Conservation (phyloP, 2,797 vertebrate species). For the Xiphophorus birchmanni region DNA sequence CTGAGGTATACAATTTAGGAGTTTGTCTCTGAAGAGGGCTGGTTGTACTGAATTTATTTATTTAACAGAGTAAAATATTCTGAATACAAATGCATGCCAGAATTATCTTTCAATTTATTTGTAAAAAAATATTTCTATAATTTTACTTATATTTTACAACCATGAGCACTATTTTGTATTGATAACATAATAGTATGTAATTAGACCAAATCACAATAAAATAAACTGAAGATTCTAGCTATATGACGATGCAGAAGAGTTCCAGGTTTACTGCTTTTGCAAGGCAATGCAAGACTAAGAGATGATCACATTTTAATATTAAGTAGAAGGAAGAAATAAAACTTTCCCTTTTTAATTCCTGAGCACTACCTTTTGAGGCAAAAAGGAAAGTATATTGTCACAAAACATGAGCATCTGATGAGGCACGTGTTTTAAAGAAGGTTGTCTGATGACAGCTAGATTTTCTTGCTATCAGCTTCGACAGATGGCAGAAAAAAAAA, state of each 20-base stretch:
- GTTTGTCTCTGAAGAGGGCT: background rate
- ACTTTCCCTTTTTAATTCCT: background rate
- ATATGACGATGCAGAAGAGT: background rate
- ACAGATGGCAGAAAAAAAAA: slow-evolving; percentile 16
- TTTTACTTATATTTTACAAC: background rate
- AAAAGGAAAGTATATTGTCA: background rate
- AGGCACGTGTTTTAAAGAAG: slow-evolving; percentile 17
- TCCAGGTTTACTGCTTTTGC: background rate
- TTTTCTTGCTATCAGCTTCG: slow-evolving; percentile 23
- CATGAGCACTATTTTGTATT: background rate
- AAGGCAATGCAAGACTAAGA: background rate
- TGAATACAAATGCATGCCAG: background rate
- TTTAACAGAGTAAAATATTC: background rate
- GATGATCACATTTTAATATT: background rate
- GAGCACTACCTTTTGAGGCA: background rate
- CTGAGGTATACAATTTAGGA: background rate
- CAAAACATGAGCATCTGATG: background rate
- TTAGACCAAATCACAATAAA: background rate
- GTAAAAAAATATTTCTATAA: background rate
- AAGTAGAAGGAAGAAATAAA: slow-evolving; percentile 8
- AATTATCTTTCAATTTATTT: background rate
- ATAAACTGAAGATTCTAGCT: background rate
- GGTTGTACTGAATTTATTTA: background rate
- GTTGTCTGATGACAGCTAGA: slow-evolving; percentile 9
- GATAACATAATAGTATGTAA: background rate